Conservation (phyloP, 2,888 invertebrate species). For the Spodoptera littoralis region DNA sequence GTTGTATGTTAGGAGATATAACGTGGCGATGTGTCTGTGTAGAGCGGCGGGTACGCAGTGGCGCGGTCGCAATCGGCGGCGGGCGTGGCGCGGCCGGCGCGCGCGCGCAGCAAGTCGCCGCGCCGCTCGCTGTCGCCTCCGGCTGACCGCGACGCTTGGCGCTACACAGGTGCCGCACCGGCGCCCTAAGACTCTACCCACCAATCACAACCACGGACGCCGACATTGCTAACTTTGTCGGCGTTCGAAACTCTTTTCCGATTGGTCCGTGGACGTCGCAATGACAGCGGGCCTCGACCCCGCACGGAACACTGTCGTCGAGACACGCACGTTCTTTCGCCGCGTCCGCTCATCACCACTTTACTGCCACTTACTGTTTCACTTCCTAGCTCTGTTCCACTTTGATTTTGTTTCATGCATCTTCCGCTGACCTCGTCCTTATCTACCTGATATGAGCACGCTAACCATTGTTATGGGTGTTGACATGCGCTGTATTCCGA, state of each 20-base stretch:
- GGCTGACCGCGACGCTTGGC: conserved; percentile 89
- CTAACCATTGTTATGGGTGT: conserved; percentile 69
- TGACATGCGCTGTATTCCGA: conserved; percentile 57
- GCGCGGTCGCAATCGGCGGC: conserved; percentile 96
- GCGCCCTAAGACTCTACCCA: conserved; percentile 67
- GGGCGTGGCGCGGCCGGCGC: conserved; percentile 86
- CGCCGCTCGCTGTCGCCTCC: conserved; percentile 95
- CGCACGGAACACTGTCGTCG: conserved; percentile 87
- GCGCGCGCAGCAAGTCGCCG: conserved; percentile 94
- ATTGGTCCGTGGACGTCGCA: conserved; percentile 68
- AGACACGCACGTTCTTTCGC: conserved; percentile 81
- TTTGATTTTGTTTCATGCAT: conserved; percentile 81
- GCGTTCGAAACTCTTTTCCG: conserved; percentile 41
- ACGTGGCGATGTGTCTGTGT: conserved; percentile 43
- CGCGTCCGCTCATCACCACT: conserved; percentile 85
- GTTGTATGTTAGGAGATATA: too few species aligned
- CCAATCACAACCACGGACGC: conserved; percentile 56
- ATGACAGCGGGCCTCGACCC: conserved; percentile 76
- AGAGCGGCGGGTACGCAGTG: conserved; percentile 85
- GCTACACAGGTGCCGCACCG: conserved; percentile 88
- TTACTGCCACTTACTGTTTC: conserved; percentile 85
- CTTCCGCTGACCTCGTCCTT: conserved; percentile 81
- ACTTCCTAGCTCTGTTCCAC: conserved; percentile 82
- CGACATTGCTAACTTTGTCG: conserved; percentile 32
- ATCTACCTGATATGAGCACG: conserved; percentile 80